Evolutionary conservation across 2,888 invertebrate species (phyloP).

Genomic region (Prostheceraeus crozeri): DNA sequence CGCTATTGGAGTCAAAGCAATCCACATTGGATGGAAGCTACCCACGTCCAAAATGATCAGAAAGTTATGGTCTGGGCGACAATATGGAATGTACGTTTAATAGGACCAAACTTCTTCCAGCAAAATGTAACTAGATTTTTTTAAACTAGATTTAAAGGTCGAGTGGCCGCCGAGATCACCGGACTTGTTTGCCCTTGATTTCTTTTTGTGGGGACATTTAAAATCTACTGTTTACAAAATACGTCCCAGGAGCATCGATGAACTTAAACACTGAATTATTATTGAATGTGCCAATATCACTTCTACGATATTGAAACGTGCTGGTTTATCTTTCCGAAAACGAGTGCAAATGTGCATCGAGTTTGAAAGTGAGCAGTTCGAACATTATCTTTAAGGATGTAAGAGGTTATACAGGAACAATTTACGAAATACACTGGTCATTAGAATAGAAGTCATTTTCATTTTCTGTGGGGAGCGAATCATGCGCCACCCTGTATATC

Average conservation of each 20-base stretch:
- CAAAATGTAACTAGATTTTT: slow-evolving; percentile 15
- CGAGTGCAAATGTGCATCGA: slow-evolving; percentile 29
- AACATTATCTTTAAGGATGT: slow-evolving; percentile 23
- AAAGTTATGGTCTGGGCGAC: slow-evolving; percentile 27
- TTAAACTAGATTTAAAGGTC: not conserved
- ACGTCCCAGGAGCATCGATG: slow-evolving; percentile 13
- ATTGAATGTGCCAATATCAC: slow-evolving; percentile 18
- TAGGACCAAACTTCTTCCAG: slow-evolving; percentile 4
- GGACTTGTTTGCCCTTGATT: slow-evolving; percentile 23
- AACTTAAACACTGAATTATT: slow-evolving; percentile 20
- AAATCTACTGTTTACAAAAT: slow-evolving; percentile 12
- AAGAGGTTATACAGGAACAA: too few relatives aligned
- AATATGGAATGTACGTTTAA: slow-evolving; percentile 16
- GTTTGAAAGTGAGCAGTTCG: slow-evolving; percentile 15
- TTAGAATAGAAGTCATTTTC: too few relatives aligned
- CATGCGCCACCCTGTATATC: too few relatives aligned
- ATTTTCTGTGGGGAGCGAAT: too few relatives aligned
- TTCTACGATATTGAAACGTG: slow-evolving; percentile 19
- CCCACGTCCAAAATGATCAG: slow-evolving; percentile 27
- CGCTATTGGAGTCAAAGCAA: slow-evolving; percentile 4
- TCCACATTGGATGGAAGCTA: slow-evolving; percentile 28
- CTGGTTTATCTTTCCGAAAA: slow-evolving; percentile 25
- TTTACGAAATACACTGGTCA: too few relatives aligned
- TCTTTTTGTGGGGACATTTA: slow-evolving; percentile 16
- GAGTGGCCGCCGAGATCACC: slow-evolving; percentile 12